Evolutionary conservation across 2,888 invertebrate species (phyloP), one percentile per base, ranked within the genome.

Genomic region (Eilema depressum): DNA sequence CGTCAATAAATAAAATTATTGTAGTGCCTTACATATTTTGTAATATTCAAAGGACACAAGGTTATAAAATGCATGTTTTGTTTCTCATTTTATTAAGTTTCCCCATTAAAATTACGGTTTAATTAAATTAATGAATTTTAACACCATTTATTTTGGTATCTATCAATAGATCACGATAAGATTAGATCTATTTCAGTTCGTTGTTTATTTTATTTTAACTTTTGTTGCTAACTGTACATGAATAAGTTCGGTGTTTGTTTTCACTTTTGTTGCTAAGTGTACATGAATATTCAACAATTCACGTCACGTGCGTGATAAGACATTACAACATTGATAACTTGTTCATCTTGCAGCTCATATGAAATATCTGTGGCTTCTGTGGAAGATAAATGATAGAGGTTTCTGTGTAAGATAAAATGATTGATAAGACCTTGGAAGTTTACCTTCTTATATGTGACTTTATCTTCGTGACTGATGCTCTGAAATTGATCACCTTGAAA

Each of bases 261-360:
- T 53, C n/a, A 53, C 53, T 53, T 53, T 53, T 53, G 53, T 53
- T 53, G 53, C 53, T n/a, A 53, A 53, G 8, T 8, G 53, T 53
- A 53, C n/a, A 53, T 53, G 53, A 53, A 59, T 59, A 59, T 59
- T 59, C 26, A 59, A 59, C 26, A 59, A 59, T 53, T n/a, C 53
- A 65, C 70, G 76, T 85, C 85, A 86, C 85, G 85, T 83, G 73
- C 65, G 23, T 68, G 86, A 83, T 86, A 86, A 68, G 66, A 53
- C 28, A 65, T 66, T 82, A 77, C 81, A 75, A 78, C 80, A 79
- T 76, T 75, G 78, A 85, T 85, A 80, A 82, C 72, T 75, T 73
- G 67, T 74, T 77, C 76, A 79, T 79, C 77, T 81, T 20, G 25
- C 37, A 63, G 23, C 57, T 56, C n/a, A 12, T 28, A 47, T 25